Evolutionary conservation across 2,113 vertebrate species (phyloP).

Genomic region (Microcebus jonahi): DNA sequence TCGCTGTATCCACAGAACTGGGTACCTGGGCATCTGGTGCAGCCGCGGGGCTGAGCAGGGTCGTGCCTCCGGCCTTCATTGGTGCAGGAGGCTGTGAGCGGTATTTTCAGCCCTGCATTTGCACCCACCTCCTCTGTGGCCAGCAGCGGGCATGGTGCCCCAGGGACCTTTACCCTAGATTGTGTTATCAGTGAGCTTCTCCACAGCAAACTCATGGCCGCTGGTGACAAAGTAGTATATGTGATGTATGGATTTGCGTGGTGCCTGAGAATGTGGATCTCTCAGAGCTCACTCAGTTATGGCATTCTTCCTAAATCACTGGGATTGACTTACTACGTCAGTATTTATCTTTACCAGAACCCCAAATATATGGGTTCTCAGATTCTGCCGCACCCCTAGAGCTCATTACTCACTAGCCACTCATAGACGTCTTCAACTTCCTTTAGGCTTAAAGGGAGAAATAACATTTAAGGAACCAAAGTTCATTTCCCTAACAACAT

Average conservation of each 20-base stretch:
- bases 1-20: no score
- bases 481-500: background rate
- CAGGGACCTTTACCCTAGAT: background rate
- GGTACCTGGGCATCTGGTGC: background rate
- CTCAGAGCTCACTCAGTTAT: background rate
- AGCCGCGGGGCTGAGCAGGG: background rate
- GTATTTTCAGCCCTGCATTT: background rate
- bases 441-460: background rate
- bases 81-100: no score
- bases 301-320: background rate
- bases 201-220: background rate
- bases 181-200: background rate
- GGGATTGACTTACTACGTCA: fast-evolving
- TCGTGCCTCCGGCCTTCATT: background rate
- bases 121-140: background rate
- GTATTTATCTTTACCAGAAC: background rate
- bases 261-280: background rate
- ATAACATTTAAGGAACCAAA: background rate
- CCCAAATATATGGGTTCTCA: background rate
- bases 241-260: fast-evolving
- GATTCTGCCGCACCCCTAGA: fast-evolving
- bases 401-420: background rate
- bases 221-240: background rate
- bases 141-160: background rate
- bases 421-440: background rate